Conservation (phyloP, 2,113 vertebrate genomes). For the Aythya baeri region DNA sequence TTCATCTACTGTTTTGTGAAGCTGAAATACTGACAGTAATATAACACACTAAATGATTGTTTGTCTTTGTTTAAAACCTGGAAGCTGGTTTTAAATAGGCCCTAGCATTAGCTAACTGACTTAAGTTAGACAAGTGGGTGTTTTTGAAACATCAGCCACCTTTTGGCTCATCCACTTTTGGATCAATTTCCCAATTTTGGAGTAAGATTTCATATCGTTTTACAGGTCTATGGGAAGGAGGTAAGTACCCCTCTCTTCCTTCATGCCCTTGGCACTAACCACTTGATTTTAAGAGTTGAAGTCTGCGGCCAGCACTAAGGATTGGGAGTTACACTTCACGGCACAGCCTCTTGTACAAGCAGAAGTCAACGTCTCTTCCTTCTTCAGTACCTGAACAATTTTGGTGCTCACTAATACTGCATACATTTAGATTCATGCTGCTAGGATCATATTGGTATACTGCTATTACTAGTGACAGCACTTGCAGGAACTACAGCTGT, state of each 20-base stretch:
- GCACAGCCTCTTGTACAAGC: background rate
- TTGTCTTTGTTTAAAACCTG: background rate
- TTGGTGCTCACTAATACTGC: background rate
- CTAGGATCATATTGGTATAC: background rate
- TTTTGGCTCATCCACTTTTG: background rate
- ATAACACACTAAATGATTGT: background rate
- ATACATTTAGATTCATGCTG: background rate
- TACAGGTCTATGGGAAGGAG: background rate
- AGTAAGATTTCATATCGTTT: background rate
- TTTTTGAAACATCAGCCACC: background rate
- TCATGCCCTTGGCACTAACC: background rate
- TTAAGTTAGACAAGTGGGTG: background rate
- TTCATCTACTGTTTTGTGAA: background rate
- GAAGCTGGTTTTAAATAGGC: background rate
- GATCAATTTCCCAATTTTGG: background rate
- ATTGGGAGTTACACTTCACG: accelerated
- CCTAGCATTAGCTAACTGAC: background rate
- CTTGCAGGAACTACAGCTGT: constrained; percentile 9
- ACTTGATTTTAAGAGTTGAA: background rate
- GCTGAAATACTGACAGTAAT: background rate
- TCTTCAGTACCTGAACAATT: background rate
- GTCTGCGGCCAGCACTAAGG: background rate
- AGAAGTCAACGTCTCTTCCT: background rate
- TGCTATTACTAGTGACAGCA: constrained; percentile 34
- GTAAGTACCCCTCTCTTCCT: background rate